A percentile compares a stretch with the other conserved stretches of the same genome.
Evolutionary conservation across 2,888 invertebrate species (phyloP).

Genomic region (Zele albiditarsus): DNA sequence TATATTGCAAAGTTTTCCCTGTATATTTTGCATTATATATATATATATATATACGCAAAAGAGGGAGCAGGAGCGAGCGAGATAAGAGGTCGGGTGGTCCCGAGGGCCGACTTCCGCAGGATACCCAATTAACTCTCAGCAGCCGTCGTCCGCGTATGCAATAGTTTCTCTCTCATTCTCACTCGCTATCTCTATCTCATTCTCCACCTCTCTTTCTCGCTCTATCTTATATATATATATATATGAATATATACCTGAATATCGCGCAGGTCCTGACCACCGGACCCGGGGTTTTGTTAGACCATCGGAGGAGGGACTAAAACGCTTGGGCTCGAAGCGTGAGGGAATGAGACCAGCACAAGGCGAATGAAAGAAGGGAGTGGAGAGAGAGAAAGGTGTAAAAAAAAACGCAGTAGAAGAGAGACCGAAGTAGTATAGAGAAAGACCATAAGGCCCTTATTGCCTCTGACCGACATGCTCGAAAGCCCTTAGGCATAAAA

Average conservation of each 20-base stretch:
- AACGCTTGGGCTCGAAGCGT: not conserved
- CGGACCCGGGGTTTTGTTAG: slow-evolving; percentile 21
- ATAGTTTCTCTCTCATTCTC: slow-evolving; percentile 5
- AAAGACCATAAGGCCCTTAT: slow-evolving; percentile 25
- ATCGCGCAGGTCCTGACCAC: slow-evolving; percentile 32
- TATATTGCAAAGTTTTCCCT: slow-evolving; percentile 3
- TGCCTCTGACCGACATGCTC: slow-evolving; percentile 37
- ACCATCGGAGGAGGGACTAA: not conserved
- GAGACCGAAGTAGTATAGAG: not conserved
- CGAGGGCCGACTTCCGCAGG: slow-evolving; percentile 41
- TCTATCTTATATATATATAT: not conserved
- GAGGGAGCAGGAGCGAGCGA: slow-evolving; percentile 12
- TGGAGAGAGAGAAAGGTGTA: not conserved
- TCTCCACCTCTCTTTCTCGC: not conserved
- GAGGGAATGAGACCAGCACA: slow-evolving; percentile 15
- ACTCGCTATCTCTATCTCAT: not conserved
- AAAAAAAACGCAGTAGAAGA: slow-evolving; percentile 4
- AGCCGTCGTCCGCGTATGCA: slow-evolving; percentile 23
- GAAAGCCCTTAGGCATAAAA: slow-evolving; percentile 41
- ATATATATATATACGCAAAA: not conserved
- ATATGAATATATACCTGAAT: slow-evolving; percentile 24
- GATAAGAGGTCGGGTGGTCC: slow-evolving; percentile 34
- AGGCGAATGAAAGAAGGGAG: not conserved
- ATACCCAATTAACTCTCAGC: slow-evolving; percentile 42
- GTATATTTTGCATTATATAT: slow-evolving; percentile 1